Evolutionary conservation across 2,113 vertebrate species (phyloP), one percentile per base, ranked within the genome.

Genomic region (Pelecanus crispus): DNA sequence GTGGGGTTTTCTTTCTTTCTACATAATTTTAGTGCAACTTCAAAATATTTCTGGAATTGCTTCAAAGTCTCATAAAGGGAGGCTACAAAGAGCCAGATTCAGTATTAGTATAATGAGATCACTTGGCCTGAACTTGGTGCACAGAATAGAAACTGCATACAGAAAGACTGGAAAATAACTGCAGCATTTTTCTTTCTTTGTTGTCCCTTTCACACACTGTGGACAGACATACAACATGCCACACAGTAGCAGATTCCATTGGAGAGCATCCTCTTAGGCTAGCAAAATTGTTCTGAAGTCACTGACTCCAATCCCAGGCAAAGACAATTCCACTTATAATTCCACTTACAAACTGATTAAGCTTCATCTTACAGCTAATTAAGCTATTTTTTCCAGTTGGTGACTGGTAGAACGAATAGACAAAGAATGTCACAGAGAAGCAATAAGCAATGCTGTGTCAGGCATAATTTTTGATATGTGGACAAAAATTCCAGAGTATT

Each of bases 11-110:
- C 62, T 66, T 67, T 28, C 34, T 81, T 93, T 86, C 68, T 77
- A 26, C 45, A 22, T 59, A 91, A 28, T 29, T 42, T 49, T 38
- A 70, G 13, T 25, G 14, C 40, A 49, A 26, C 28, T 92, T 90
- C 38, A 87, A 80, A 95, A 88, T 85, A 82, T 80, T 92, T 95
- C 89, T 90, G 66, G 84, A 92, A 91, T 92, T 73, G 38, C 52
- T 95, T 94, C 89, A 96, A 71, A 31, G 12, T 25, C 38, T 91
- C 32, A 26, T 67, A 85, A 86, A 92, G 11, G 32, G 74, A 92
- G 47, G 38, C 58, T 91, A 80, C 81, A 88, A 70, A 91, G 87
- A 85, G 89, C 62, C 87, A 81, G 87, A 80, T 70, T 90, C 86
- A 90, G 50, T 59, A 44, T 12, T 91, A 85, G 79, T 62, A 58